Conservation (phyloP, 1,140 invertebrate species). For the Dreissena polymorpha region DNA sequence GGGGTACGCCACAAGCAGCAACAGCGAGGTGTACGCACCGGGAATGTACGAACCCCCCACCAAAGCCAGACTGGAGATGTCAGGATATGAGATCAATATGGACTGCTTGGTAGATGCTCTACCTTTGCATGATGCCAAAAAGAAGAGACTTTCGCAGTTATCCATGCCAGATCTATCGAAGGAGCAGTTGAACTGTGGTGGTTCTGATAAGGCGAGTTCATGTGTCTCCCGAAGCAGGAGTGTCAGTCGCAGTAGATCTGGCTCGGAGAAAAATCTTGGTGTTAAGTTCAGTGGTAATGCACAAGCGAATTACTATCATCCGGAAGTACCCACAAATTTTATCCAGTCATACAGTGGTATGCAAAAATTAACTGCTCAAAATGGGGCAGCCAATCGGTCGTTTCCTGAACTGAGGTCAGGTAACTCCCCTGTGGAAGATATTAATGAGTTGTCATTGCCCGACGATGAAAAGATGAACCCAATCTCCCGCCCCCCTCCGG, state of each 20-base stretch:
- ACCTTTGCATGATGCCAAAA: conserved; percentile 67
- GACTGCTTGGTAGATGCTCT: conserved; percentile 70
- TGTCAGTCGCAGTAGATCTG: conserved; percentile 65
- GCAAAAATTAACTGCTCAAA: conserved; percentile 20
- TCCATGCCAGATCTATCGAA: conserved; percentile 75
- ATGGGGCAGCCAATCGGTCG: conserved; percentile 50
- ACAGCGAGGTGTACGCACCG: conserved; percentile 76
- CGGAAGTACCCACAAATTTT: conserved; percentile 53
- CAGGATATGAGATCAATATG: conserved; percentile 67
- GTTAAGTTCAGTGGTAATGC: conserved; percentile 68
- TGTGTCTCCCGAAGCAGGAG: conserved; percentile 59
- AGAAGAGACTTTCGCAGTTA: conserved; percentile 74
- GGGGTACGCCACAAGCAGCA: conserved; percentile 76
- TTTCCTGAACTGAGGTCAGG: conserved; percentile 62
- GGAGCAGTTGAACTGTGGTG: conserved; percentile 45
- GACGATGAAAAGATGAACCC: conserved; percentile 76
- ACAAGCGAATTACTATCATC: conserved; percentile 56
- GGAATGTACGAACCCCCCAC: conserved; percentile 69
- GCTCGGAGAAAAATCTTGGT: conserved; percentile 73
- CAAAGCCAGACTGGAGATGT: conserved; percentile 56
- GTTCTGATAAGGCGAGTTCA: conserved; percentile 57
- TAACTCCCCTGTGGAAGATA: conserved; percentile 26
- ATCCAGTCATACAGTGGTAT: conserved; percentile 37
- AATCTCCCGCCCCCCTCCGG: conserved; percentile 65
- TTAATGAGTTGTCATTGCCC: conserved; percentile 64